A percentile compares a stretch with the other conserved stretches of the same genome.
Evolutionary conservation across 2,888 invertebrate species (phyloP).

Genomic region (Dexiosoma caninum): DNA sequence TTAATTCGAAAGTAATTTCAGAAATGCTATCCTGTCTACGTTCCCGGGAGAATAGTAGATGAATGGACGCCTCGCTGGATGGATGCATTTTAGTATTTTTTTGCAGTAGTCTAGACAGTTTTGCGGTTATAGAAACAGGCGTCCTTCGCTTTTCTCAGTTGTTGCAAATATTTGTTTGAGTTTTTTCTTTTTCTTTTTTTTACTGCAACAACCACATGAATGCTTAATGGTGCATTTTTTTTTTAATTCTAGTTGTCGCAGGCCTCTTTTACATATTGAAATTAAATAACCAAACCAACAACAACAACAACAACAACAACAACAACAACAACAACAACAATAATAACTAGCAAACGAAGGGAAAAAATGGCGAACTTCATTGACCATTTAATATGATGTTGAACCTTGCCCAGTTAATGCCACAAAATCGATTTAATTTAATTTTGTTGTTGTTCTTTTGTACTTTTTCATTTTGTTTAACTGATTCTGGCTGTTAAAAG

Average conservation of each 20-base stretch:
- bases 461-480: constrained; percentile 15
- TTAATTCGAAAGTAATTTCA: neutral
- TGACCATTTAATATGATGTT: constrained; percentile 58
- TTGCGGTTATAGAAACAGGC: constrained; percentile 61
- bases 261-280: constrained; percentile 61
- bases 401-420: constrained; percentile 59
- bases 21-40: neutral
- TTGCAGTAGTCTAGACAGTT: constrained; percentile 60
- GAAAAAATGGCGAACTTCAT: constrained; percentile 48
- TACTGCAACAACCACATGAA: constrained; percentile 32
- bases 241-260: constrained; percentile 41
- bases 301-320: neutral
- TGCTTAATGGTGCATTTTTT: constrained; percentile 37
- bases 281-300: constrained; percentile 43
- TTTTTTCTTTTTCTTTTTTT: neutral
- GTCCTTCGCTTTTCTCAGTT: constrained; percentile 36
- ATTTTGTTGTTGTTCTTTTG: constrained; percentile 38
- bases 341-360: neutral
- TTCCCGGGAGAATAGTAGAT: constrained; percentile 37
- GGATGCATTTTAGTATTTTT: constrained; percentile 48
- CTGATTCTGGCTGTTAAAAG: constrained; percentile 41
- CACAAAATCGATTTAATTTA: constrained; percentile 62
- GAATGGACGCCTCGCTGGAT: constrained; percentile 29
- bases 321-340: constrained; percentile 33
- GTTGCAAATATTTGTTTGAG: constrained; percentile 16